These are phyloP conservation scores for Temnothorax ravouxi DNA, from an alignment of 2,888 invertebrate genomes.

Conservation along the genomic window DNA sequence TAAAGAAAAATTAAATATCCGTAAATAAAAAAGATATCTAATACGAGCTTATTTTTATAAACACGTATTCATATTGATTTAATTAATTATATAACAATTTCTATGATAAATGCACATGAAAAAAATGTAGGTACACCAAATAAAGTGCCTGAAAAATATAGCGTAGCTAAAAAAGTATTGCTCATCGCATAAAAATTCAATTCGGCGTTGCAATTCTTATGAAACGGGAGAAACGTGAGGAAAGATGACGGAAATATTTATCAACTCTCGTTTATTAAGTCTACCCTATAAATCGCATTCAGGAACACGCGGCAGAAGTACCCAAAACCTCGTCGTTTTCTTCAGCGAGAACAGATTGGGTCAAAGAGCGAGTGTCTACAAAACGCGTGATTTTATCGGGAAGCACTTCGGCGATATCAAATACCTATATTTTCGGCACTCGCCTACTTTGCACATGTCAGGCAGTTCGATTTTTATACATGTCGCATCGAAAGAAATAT, in stretches of 20 bases:
- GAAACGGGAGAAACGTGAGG: not conserved
- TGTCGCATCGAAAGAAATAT: conserved; percentile 33
- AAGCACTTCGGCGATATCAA: conserved; percentile 24
- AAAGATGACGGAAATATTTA: conserved; percentile 32
- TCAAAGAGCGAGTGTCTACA: conserved; percentile 30
- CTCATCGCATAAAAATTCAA: conserved; percentile 15
- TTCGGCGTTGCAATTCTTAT: not conserved
- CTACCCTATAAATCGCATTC: conserved; percentile 13
- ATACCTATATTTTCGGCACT: conserved; percentile 30
- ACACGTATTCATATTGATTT: not conserved
- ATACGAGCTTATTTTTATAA: not conserved
- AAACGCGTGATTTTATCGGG: conserved; percentile 39
- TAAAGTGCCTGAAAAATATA: not conserved
- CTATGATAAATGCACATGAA: not conserved
- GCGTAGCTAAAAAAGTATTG: not conserved
- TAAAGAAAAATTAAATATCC: not conserved
- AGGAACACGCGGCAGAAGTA: not conserved
- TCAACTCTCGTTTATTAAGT: conserved; percentile 18
- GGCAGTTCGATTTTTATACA: conserved; percentile 38
- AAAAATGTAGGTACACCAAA: not conserved
- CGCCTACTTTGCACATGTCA: conserved; percentile 28
- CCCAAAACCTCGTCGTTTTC: not conserved
- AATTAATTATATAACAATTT: not conserved
- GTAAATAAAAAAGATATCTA: not conserved
- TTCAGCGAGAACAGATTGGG: conserved; percentile 7